Evolutionary conservation across 2,888 invertebrate species (phyloP).

Genomic region (Meandrusa payeni): DNA sequence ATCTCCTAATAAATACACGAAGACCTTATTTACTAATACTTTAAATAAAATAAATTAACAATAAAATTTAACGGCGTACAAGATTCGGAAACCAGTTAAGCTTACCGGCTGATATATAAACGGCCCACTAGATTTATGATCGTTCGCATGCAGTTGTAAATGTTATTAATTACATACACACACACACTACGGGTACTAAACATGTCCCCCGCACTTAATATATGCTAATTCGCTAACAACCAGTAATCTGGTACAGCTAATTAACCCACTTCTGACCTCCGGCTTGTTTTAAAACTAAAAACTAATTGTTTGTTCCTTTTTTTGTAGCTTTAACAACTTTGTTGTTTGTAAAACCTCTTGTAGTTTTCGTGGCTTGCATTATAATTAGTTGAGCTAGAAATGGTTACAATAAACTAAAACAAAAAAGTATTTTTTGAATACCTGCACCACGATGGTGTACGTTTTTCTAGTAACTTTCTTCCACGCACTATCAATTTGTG

Average conservation of each 20-base stretch:
- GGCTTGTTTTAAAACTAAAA: slow-evolving; percentile 4
- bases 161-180: slow-evolving; percentile 17
- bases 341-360: too few relatives aligned
- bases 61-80: not conserved
- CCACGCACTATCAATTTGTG: too few relatives aligned
- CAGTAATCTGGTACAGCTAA: slow-evolving; percentile 6
- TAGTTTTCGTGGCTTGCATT: too few relatives aligned
- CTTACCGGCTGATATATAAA: not conserved
- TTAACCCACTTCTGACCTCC: slow-evolving; percentile 11
- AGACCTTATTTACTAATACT: too few relatives aligned
- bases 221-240: slow-evolving; percentile 22
- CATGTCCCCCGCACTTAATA: slow-evolving; percentile 15
- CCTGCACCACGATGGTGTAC: too few relatives aligned
- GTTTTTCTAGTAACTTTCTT: too few relatives aligned
- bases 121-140: slow-evolving; percentile 12
- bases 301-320: not conserved
- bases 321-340: too few relatives aligned
- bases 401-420: too few relatives aligned
- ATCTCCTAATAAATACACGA: too few relatives aligned
- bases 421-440: too few relatives aligned
- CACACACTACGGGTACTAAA: slow-evolving; percentile 18
- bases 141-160: slow-evolving; percentile 15
- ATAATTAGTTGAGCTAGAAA: too few relatives aligned
- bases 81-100: slow-evolving; percentile 4
- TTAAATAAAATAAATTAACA: not conserved